These are phyloP conservation scores for Chesias legatella DNA, from an alignment of 2,888 invertebrate genomes.

Conservation along the genomic window DNA sequence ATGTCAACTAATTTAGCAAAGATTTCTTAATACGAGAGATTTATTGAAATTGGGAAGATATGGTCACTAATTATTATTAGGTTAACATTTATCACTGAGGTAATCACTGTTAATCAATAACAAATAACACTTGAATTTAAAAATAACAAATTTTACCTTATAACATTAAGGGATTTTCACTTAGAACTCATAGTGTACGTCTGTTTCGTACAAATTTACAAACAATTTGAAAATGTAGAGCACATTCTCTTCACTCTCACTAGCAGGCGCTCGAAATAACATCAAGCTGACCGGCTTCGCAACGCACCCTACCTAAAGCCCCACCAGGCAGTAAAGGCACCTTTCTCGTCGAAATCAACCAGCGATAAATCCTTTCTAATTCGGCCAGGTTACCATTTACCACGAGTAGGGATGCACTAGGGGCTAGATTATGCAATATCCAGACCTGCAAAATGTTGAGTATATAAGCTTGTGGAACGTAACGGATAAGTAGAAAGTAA, in stretches of 20 bases:
- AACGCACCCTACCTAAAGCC: constrained; percentile 53
- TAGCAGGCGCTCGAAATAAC: constrained; percentile 6
- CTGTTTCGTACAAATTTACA: background rate
- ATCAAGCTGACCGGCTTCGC: constrained; percentile 4
- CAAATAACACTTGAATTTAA: too few species aligned
- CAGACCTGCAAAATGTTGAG: constrained; percentile 48
- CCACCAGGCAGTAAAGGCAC: constrained; percentile 46
- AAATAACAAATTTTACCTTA: too few species aligned
- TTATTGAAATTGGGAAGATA: too few species aligned
- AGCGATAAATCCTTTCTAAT: constrained; percentile 50
- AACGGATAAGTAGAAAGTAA: constrained; percentile 62
- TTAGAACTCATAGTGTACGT: too few species aligned
- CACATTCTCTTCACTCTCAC: constrained; percentile 1
- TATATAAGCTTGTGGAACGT: constrained; percentile 66
- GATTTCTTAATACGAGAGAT: too few species aligned
- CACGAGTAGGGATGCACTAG: constrained; percentile 68
- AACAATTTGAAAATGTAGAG: background rate
- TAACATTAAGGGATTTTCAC: too few species aligned
- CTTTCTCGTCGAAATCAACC: constrained; percentile 37
- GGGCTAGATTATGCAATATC: constrained; percentile 68
- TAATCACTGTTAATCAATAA: too few species aligned
- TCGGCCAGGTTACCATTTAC: constrained; percentile 39
- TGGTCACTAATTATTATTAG: too few species aligned
- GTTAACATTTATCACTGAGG: too few species aligned
- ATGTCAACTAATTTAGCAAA: too few species aligned